Conservation (phyloP, 2,113 vertebrate genomes). For the Stercorarius parasiticus region DNA sequence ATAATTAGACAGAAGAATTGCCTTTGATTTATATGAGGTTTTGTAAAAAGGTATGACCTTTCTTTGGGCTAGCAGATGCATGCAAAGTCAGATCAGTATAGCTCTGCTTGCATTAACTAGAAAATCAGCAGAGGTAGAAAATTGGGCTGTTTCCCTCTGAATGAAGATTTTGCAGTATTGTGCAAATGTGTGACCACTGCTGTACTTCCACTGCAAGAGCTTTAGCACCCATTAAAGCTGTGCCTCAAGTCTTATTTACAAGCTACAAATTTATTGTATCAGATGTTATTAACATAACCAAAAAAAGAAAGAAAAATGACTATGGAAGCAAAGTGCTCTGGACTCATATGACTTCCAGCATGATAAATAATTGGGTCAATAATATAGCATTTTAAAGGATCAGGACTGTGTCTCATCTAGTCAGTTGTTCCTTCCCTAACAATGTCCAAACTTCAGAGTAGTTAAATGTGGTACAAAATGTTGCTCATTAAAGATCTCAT, state of each 20-base stretch:
- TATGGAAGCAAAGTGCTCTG: not conserved
- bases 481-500: not conserved
- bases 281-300: not conserved
- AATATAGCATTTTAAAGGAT: not conserved
- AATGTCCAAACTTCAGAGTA: not conserved
- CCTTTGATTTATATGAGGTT: not conserved
- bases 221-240: not conserved
- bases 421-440: not conserved
- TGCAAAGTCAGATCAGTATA: not conserved
- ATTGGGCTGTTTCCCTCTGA: not conserved
- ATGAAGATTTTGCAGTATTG: not conserved
- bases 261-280: not conserved
- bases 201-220: not conserved
- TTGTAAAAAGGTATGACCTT: not conserved
- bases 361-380: not conserved
- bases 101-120: not conserved
- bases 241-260: not conserved
- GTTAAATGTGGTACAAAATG: not conserved
- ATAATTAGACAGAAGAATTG: not conserved
- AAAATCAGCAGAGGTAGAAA: not conserved
- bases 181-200: not conserved
- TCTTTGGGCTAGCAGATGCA: not conserved
- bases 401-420: not conserved
- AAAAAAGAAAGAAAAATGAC: not conserved
- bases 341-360: not conserved